These are phyloP conservation scores for Cecidostiba fungosa DNA, from an alignment of 2,888 invertebrate genomes.

Conservation along the genomic window DNA sequence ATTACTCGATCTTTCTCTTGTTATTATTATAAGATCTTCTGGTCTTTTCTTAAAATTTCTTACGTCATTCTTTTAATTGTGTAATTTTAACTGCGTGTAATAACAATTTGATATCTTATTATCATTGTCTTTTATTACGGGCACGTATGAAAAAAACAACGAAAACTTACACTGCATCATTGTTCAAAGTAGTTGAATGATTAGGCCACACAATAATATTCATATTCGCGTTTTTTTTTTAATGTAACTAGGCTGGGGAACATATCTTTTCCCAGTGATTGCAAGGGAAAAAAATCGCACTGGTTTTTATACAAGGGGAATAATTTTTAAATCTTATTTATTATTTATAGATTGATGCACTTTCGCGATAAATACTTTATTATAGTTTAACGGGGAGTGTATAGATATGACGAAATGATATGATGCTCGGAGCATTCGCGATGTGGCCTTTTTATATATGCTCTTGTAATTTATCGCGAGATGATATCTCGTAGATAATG, in stretches of 20 bases:
- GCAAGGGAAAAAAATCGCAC: neutral
- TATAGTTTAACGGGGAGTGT: neutral
- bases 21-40: no score
- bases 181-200: constrained; percentile 13
- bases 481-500: neutral
- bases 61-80: neutral
- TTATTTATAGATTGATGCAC: neutral
- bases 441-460: neutral
- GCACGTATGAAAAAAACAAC: neutral
- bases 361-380: neutral
- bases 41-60: neutral
- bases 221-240: neutral
- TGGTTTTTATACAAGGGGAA: neutral
- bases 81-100: neutral
- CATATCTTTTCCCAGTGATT: neutral
- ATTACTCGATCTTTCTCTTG: neutral
- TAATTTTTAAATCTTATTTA: neutral
- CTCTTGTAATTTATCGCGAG: neutral
- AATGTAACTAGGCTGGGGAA: neutral
- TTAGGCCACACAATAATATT: constrained; percentile 37
- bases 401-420: neutral
- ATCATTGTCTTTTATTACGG: neutral
- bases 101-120: neutral
- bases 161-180: neutral
- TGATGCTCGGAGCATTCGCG: neutral